Evolutionary conservation across 2,113 vertebrate species (phyloP).

Genomic region (Antechinus flavipes): DNA sequence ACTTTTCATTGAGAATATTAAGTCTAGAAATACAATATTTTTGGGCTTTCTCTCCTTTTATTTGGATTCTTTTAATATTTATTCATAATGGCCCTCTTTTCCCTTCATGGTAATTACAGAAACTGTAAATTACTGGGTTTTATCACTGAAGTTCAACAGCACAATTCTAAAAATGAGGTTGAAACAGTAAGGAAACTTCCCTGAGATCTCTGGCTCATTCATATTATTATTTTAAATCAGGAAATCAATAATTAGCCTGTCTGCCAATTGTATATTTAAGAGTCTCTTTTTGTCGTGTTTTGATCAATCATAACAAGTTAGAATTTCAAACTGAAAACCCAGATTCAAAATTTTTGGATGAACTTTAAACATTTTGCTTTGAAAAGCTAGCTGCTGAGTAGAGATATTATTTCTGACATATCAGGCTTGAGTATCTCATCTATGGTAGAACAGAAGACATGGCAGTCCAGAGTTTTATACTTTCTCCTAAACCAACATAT

Average conservation of each 20-base stretch:
- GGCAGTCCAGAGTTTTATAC: fast-evolving
- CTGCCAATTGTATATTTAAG: too few species aligned
- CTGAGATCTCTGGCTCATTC: fast-evolving
- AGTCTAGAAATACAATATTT: not conserved
- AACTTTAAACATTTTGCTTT: fast-evolving
- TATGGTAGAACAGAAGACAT: fast-evolving
- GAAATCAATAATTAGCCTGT: too few species aligned
- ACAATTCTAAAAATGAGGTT: not conserved
- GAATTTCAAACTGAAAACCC: fast-evolving
- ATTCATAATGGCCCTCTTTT: fast-evolving
- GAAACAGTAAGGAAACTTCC: not conserved
- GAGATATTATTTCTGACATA: fast-evolving
- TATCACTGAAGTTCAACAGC: fast-evolving
- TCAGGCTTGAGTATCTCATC: not conserved
- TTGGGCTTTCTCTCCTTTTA: fast-evolving
- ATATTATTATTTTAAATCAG: not conserved
- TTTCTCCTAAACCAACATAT: not conserved
- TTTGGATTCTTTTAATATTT: not conserved
- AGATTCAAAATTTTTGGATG: not conserved
- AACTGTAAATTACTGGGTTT: not conserved
- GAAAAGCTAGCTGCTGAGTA: fast-evolving
- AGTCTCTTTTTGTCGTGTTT: too few species aligned
- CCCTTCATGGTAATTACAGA: not conserved
- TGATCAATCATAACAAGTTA: fast-evolving
- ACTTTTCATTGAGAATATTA: not conserved